These are phyloP conservation scores for Dendroctonus ponderosae DNA, from an alignment of 1,140 invertebrate genomes.

Conservation along the genomic window DNA sequence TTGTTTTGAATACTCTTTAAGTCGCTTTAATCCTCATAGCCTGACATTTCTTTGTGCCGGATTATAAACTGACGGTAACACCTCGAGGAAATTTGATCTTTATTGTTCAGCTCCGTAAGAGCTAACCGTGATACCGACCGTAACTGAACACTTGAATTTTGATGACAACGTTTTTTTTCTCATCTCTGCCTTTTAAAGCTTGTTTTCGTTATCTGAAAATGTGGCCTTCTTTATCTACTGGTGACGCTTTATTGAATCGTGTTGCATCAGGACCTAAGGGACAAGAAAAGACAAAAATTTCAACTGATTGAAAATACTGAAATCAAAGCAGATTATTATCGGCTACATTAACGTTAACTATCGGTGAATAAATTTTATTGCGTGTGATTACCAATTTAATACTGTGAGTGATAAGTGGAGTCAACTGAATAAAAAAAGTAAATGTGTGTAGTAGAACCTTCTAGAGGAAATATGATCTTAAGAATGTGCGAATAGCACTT, in stretches of 20 bases:
- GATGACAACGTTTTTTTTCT: constrained; percentile 21
- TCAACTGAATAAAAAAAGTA: too few species aligned
- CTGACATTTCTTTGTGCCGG: constrained; percentile 29
- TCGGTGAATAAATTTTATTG: too few species aligned
- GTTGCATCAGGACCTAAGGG: background rate
- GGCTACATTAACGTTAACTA: too few species aligned
- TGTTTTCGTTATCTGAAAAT: constrained; percentile 30
- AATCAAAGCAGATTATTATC: too few species aligned
- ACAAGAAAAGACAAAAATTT: too few species aligned
- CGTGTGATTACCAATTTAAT: too few species aligned
- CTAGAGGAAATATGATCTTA: too few species aligned
- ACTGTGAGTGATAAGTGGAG: too few species aligned
- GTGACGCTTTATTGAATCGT: constrained; percentile 7
- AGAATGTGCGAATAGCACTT: too few species aligned
- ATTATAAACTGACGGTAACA: constrained; percentile 33
- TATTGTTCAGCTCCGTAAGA: constrained; percentile 18
- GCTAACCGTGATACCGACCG: constrained; percentile 27
- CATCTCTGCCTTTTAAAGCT: constrained; percentile 13
- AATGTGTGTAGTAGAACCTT: too few species aligned
- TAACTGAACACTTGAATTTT: constrained; percentile 28
- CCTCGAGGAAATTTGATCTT: constrained; percentile 28
- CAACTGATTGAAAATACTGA: too few species aligned
- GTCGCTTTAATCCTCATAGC: constrained; percentile 25
- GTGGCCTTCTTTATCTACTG: constrained; percentile 19
- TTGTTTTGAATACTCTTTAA: constrained; percentile 32